A percentile compares a stretch with the other conserved stretches of the same genome.
phyloP scores from a whole-genome alignment of 2,888 invertebrate species.

The Crepidodera aurea region DNA sequence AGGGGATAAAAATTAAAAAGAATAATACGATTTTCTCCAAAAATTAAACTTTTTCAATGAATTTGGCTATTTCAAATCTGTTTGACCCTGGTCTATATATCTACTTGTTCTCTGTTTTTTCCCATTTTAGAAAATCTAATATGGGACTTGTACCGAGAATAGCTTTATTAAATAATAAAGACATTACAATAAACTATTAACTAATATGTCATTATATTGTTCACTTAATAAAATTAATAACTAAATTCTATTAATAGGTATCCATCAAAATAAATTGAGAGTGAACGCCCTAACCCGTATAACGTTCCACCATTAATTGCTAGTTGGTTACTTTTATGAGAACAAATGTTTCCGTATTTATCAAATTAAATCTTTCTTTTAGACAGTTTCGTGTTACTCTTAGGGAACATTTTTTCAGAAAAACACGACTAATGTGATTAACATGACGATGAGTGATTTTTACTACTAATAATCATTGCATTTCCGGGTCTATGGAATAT shows the following conservation, averaged over 20 bases:
- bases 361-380: conserved; percentile 5
- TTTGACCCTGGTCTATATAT: no score
- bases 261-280: conserved; percentile 2
- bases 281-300: background rate
- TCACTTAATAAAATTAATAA: conserved; percentile 2
- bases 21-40: no score
- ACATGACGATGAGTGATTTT: background rate
- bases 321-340: conserved; percentile 12
- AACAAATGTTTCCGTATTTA: conserved; percentile 16
- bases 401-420: background rate
- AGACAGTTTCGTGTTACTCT: conserved; percentile 9
- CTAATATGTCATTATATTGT: no score
- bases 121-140: no score
- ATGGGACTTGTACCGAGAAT: no score
- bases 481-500: no score
- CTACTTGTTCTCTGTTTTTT: no score
- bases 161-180: no score
- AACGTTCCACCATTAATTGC: background rate
- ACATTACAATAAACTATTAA: background rate
- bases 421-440: background rate
- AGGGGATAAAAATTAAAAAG: no score
- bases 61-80: no score
- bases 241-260: conserved; percentile 1
- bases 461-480: no score
- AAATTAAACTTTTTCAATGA: no score